These are phyloP conservation scores for Leptobrachium ailaonicum DNA, from an alignment of 2,113 vertebrate species.

Conservation along the genomic window DNA sequence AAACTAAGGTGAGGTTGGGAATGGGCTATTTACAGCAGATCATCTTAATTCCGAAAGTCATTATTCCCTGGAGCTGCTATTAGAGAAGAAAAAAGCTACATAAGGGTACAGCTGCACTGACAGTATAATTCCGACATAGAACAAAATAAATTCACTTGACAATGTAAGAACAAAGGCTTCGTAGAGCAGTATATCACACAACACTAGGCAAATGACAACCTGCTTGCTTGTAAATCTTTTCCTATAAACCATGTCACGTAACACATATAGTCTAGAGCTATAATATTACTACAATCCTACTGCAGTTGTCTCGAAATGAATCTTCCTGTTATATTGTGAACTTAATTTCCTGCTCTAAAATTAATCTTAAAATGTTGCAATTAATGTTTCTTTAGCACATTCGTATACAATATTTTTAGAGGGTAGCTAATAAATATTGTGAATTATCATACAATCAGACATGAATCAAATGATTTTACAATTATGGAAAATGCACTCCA, in stretches of 20 bases:
- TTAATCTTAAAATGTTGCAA: background rate
- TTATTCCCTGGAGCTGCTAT: constrained; percentile 47
- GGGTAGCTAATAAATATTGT: too few relatives aligned
- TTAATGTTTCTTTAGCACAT: background rate
- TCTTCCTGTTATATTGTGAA: constrained; percentile 11
- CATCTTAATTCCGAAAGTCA: constrained; percentile 46
- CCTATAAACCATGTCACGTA: constrained; percentile 24
- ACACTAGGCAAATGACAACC: constrained; percentile 41
- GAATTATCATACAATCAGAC: too few relatives aligned
- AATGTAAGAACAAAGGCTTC: constrained; percentile 45
- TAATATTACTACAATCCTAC: constrained; percentile 14
- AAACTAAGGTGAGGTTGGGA: constrained; percentile 40
- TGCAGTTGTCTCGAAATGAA: background rate
- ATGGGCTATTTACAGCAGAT: constrained; percentile 48
- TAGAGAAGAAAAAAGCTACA: constrained; percentile 42
- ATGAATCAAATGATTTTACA: too few relatives aligned
- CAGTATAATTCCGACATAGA: constrained; percentile 39
- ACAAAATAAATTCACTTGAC: constrained; percentile 49
- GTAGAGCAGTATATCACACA: constrained; percentile 44
- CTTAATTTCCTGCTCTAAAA: constrained; percentile 10
- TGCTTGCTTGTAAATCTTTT: constrained; percentile 39
- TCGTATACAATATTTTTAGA: too few relatives aligned
- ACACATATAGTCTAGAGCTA: constrained; percentile 21
- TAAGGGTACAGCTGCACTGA: constrained; percentile 41
- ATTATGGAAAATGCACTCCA: too few relatives aligned